Evolutionary conservation across 1,140 invertebrate species (phyloP).

Genomic region (Drosophila ohnishii): DNA sequence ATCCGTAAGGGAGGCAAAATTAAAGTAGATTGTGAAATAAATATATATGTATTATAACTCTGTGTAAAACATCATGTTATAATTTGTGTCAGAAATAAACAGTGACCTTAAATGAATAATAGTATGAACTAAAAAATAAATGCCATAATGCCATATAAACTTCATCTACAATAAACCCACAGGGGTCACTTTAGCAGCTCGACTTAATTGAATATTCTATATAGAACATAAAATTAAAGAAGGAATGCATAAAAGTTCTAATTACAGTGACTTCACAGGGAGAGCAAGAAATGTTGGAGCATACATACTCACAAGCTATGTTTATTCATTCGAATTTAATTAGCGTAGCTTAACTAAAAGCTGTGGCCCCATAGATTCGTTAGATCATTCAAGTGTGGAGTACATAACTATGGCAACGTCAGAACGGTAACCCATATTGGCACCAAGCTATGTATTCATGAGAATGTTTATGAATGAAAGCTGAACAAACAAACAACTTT

Average conservation of each 20-base stretch:
- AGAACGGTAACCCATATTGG: constrained; percentile 6
- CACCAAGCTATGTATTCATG: background rate
- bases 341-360: constrained; percentile 37
- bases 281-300: background rate
- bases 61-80: background rate
- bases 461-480: constrained; percentile 23
- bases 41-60: too few species aligned
- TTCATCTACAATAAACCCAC: background rate
- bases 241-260: background rate
- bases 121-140: too few species aligned
- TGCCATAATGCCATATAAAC: too few species aligned
- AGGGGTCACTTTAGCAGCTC: background rate
- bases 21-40: background rate
- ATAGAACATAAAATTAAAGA: background rate
- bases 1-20: background rate
- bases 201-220: background rate
- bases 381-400: constrained; percentile 11
- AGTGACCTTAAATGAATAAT: background rate
- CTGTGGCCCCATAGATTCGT: background rate
- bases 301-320: constrained; percentile 1
- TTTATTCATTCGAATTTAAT: constrained; percentile 41
- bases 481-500: constrained; percentile 4
- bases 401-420: background rate
- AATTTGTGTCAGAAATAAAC: background rate
- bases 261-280: background rate